Evolutionary conservation across 2,888 invertebrate genomes (phyloP), one percentile per base, ranked within the genome.

Genomic region (Pharmacophagus antenor): DNA sequence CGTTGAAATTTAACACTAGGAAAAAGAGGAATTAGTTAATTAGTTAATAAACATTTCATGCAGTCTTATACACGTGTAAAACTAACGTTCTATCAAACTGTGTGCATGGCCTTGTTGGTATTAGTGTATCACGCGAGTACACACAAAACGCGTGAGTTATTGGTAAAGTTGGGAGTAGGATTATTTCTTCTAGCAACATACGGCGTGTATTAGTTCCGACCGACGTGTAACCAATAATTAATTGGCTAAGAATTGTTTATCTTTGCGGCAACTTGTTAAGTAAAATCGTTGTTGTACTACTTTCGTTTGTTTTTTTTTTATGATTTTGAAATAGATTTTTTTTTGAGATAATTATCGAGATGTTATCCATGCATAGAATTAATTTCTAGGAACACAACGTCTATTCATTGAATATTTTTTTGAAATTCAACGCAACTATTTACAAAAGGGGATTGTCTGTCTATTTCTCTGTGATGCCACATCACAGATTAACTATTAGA

Each of bases 141-240:
- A 68, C 69, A 70, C 70, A 68, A 70, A 68, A 65, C 62, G 57
- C 68, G 66, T 76, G 71, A 76, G 73, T 77, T 76, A 74, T 70
- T 64, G 62, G 63, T 61, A 49, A 54, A 57, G 58, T 54, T 60
- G 27, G 18, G 25, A 15, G 46, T 25, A 22, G 53, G 56, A 61
- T 47, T 48, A 53, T 61, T 61, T 53, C 56, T 52, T 60, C 21
- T 37, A 47, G 46, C 21, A 47, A 63, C 61, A 66, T 67, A 63
- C 60, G 61, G 56, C 60, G 59, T 62, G 69, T 69, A 68, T 63
- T 59, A 58, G 58, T 59, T 58, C 47, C 20, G 47, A 48, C 37
- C 47, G 27, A 56, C 59, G 59, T 62, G 55, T 49, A 42, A 53
- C 74, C 74, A 77, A 80, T 77, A 80, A 81, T 82, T 80, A 80